Percentiles rank a stretch among this genome's conserved stretches.
Conservation (phyloP, 2,888 invertebrate genomes). For the Holacanthella duospinosa region DNA sequence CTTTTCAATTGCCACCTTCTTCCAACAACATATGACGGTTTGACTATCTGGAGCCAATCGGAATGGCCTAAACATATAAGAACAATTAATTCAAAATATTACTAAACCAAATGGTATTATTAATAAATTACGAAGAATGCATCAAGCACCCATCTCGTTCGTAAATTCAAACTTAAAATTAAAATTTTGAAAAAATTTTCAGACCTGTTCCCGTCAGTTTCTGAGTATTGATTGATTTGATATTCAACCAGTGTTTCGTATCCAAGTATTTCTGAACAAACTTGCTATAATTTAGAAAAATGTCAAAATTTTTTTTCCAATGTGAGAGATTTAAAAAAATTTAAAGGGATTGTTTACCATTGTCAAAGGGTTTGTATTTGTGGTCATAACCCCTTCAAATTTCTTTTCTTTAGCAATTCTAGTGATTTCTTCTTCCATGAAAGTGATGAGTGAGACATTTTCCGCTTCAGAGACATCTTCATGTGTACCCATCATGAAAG, state of each 20-base stretch:
- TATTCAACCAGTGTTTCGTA: constrained; percentile 66
- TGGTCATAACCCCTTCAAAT: constrained; percentile 68
- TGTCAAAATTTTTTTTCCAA: background rate
- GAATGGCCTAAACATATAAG: constrained; percentile 64
- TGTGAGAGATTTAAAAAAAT: too few relatives aligned
- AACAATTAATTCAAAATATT: too few relatives aligned
- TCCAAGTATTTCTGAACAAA: constrained; percentile 64
- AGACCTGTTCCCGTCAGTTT: constrained; percentile 59
- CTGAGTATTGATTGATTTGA: constrained; percentile 68
- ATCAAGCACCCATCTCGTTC: too few relatives aligned
- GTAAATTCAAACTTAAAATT: too few relatives aligned
- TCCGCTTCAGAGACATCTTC: constrained; percentile 51
- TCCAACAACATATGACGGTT: constrained; percentile 69
- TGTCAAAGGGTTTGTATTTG: constrained; percentile 74
- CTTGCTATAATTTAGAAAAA: constrained; percentile 54
- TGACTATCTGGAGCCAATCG: constrained; percentile 63
- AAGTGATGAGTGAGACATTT: constrained; percentile 66
- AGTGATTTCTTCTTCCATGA: constrained; percentile 65
- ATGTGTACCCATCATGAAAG: constrained; percentile 79
- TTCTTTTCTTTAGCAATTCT: constrained; percentile 53
- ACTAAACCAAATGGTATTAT: too few relatives aligned
- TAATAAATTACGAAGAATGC: too few relatives aligned
- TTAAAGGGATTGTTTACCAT: constrained; percentile 56
- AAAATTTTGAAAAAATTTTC: too few relatives aligned
- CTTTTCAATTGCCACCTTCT: background rate